phyloP scores from a whole-genome alignment of 2,888 invertebrate species.

The Xylophagus ater region DNA sequence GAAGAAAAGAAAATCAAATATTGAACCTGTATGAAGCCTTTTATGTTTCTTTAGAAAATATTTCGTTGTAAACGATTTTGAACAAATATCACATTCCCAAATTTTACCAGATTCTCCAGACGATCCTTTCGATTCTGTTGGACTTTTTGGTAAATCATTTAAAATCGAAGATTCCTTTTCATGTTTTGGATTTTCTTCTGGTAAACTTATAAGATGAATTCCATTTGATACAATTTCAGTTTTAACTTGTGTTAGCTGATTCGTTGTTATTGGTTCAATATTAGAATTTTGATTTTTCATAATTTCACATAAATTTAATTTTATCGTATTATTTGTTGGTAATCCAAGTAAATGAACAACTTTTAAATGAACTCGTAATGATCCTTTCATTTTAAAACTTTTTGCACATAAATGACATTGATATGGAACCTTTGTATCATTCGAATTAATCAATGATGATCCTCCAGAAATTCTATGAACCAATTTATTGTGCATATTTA shows the following conservation, averaged over 20 bases:
- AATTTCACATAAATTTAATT: conserved; percentile 18
- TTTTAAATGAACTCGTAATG: conserved; percentile 67
- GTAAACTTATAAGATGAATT: no score
- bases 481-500: conserved; percentile 63
- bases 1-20: neutral
- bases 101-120: conserved; percentile 54
- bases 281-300: no score
- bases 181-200: no score
- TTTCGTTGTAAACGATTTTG: conserved; percentile 77
- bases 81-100: conserved; percentile 78
- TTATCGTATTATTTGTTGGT: conserved; percentile 21
- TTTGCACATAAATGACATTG: conserved; percentile 70
- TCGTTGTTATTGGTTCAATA: no score
- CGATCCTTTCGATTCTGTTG: neutral
- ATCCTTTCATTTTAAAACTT: conserved; percentile 70
- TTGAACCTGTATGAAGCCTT: conserved; percentile 74
- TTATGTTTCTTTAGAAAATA: conserved; percentile 84
- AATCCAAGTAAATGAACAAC: conserved; percentile 53
- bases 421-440: conserved; percentile 36
- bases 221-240: no score
- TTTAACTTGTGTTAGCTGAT: no score
- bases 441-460: conserved; percentile 35
- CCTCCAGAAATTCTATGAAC: conserved; percentile 44
- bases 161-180: no score
- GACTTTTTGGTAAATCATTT: conserved; percentile 9